Evolutionary conservation across 2,113 vertebrate species (phyloP).

Genomic region (Agelaius tricolor): DNA sequence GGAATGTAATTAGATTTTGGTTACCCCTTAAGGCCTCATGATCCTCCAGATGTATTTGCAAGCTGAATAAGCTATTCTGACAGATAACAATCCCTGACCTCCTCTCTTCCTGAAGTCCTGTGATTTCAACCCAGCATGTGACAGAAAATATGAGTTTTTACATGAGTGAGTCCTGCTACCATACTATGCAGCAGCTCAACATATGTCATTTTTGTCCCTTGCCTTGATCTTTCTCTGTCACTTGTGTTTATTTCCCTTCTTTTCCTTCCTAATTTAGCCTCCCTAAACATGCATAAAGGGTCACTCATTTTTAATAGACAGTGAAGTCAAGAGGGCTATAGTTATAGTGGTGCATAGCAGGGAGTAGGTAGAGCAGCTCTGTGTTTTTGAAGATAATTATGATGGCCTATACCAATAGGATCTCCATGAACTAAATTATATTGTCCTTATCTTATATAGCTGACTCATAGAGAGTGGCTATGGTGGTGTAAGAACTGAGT

Average conservation of each 20-base stretch:
- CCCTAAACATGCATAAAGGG: not conserved
- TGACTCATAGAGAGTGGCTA: not conserved
- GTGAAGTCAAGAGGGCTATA: not conserved
- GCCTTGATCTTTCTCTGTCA: not conserved
- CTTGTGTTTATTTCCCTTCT: not conserved
- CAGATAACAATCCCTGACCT: not conserved
- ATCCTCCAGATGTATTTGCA: not conserved
- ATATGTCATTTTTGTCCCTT: not conserved
- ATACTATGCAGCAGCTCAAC: not conserved
- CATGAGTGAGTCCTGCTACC: not conserved
- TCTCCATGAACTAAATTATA: not conserved
- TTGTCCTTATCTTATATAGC: not conserved
- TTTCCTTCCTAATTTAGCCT: not conserved
- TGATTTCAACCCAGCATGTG: not conserved
- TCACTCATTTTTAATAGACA: not conserved
- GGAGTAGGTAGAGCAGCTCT: not conserved
- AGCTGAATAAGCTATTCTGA: not conserved
- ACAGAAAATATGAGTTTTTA: not conserved
- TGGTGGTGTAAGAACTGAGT: fast-evolving
- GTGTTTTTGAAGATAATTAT: not conserved
- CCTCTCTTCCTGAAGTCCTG: not conserved
- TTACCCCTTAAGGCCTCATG: not conserved
- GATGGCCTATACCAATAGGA: too few relatives aligned
- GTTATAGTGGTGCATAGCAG: not conserved
- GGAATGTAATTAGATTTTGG: not conserved